These are phyloP conservation scores for Thelaira solivaga DNA, from an alignment of 2,888 invertebrate genomes.

Conservation along the genomic window DNA sequence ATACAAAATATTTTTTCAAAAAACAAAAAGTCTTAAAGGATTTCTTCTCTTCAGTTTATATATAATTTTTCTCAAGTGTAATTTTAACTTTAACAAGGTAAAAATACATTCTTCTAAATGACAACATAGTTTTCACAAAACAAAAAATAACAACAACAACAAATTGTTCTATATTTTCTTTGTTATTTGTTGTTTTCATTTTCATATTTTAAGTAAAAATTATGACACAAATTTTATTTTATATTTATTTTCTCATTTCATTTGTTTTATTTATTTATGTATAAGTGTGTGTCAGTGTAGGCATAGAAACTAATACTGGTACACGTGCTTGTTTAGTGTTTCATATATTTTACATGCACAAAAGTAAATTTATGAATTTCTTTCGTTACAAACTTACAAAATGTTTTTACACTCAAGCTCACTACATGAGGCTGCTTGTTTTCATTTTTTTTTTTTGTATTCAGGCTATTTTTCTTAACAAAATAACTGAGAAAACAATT, in stretches of 20 bases:
- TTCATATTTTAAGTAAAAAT: conserved; percentile 54
- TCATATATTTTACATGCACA: no score
- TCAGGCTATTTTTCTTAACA: conserved; percentile 43
- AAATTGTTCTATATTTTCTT: conserved; percentile 21
- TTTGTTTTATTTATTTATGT: conserved; percentile 21
- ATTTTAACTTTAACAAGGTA: conserved; percentile 15
- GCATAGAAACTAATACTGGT: no score
- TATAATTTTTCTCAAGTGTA: no score
- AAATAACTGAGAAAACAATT: conserved; percentile 1
- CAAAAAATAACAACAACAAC: not conserved
- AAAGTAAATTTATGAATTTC: conserved; percentile 25
- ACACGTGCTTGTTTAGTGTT: no score
- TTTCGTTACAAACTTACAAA: conserved; percentile 43
- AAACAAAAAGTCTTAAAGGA: not conserved
- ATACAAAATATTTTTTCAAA: no score
- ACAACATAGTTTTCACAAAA: conserved; percentile 27
- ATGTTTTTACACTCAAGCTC: conserved; percentile 29
- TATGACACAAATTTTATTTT: conserved; percentile 49
- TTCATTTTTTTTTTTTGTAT: conserved; percentile 12
- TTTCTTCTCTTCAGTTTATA: not conserved
- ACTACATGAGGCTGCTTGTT: not conserved
- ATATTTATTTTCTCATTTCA: conserved; percentile 21
- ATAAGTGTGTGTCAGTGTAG: no score
- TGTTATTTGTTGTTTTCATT: not conserved
- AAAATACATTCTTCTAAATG: conserved; percentile 33